Conservation (phyloP, 1,140 invertebrate species). For the Drosophila nebulosa region DNA sequence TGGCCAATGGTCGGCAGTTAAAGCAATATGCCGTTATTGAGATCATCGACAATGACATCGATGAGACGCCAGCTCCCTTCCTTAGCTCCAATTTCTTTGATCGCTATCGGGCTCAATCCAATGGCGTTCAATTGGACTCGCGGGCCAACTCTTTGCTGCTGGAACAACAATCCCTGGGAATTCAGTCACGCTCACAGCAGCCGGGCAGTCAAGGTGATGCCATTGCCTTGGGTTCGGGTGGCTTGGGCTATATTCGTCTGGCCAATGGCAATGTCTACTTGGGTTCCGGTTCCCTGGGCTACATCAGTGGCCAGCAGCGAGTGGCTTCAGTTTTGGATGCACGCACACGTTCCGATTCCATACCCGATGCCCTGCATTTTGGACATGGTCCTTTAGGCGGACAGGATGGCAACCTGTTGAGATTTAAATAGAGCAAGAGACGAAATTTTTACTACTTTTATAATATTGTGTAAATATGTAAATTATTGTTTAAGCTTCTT, state of each 20-base stretch:
- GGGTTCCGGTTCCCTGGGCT: conserved; percentile 76
- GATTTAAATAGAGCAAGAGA: conserved; percentile 42
- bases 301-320: conserved; percentile 69
- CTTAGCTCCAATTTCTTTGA: conserved; percentile 57
- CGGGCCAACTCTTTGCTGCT: conserved; percentile 50
- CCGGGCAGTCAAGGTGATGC: conserved; percentile 41
- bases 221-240: conserved; percentile 74
- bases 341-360: conserved; percentile 63
- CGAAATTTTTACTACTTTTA: background rate
- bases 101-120: conserved; percentile 45
- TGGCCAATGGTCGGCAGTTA: conserved; percentile 67
- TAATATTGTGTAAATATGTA: background rate
- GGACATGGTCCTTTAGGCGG: conserved; percentile 71
- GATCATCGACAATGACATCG: conserved; percentile 75
- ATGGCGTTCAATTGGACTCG: conserved; percentile 55
- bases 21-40: conserved; percentile 78
- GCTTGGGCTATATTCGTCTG: conserved; percentile 69
- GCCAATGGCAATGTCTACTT: conserved; percentile 74
- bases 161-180: conserved; percentile 58
- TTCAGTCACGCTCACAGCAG: conserved; percentile 39
- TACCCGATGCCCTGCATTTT: conserved; percentile 69
- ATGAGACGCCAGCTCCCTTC: conserved; percentile 58
- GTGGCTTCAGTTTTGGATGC: conserved; percentile 57
- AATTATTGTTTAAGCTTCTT: background rate
- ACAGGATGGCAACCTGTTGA: conserved; percentile 49